A percentile compares a stretch with the other conserved stretches of the same genome.
Conservation (phyloP, 2,888 invertebrate genomes). For the Crematogaster levior region DNA sequence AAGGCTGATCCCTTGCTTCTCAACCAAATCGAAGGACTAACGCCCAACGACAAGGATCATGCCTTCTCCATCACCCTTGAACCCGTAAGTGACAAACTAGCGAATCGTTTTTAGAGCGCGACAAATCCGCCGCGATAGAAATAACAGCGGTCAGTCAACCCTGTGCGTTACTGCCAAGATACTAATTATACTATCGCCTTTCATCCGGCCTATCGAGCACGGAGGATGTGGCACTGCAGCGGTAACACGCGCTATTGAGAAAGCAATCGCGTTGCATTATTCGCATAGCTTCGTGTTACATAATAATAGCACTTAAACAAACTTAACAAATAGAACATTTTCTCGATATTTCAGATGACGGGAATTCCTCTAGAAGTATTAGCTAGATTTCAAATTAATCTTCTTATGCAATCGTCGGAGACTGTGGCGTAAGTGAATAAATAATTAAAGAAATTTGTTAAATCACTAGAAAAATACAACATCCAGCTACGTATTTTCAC, state of each 20-base stretch:
- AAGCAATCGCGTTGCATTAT: constrained; percentile 1
- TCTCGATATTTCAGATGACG: constrained; percentile 86
- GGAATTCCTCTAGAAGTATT: constrained; percentile 92
- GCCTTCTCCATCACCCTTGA: constrained; percentile 92
- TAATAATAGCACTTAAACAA: not conserved
- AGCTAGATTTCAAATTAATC: constrained; percentile 93
- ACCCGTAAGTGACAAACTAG: constrained; percentile 87
- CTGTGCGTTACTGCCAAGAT: constrained; percentile 7
- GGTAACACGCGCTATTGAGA: constrained; percentile 39
- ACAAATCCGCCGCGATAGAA: constrained; percentile 7
- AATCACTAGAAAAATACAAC: not conserved
- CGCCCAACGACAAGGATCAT: constrained; percentile 90
- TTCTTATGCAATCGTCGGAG: constrained; percentile 89
- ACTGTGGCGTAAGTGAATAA: constrained; percentile 88
- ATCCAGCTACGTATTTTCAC: not conserved
- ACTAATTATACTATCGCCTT: constrained; percentile 40
- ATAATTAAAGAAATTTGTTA: not conserved
- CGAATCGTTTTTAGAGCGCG: not conserved
- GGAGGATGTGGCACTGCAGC: not conserved
- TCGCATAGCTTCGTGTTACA: not conserved
- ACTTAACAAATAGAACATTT: not conserved
- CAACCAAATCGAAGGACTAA: constrained; percentile 89
- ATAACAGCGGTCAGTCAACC: constrained; percentile 24
- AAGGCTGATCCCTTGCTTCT: constrained; percentile 90
- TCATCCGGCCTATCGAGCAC: constrained; percentile 16